Base-by-base conservation (phyloP, 2,888 invertebrate species). In the Drosophila rubida region DNA sequence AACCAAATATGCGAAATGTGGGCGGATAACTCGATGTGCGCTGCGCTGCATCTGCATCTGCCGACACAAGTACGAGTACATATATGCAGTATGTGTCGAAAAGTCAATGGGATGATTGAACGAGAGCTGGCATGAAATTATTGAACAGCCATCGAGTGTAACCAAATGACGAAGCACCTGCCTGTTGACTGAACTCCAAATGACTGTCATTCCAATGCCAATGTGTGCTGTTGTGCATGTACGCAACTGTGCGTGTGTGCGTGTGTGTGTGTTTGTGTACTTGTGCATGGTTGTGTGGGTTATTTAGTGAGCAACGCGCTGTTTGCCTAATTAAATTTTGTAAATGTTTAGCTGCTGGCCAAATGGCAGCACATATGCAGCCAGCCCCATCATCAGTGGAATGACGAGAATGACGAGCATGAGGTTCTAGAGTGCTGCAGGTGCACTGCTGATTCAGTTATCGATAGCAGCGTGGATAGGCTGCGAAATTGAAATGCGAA, bases 91-190 rank as follows among this genome's bases (percentile, higher is more conserved):
- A 50, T 19, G 8, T 60, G 78, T 51, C 58, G 44, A 64, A 64
- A 64, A 71, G 80, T 72, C 74, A 78, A 59, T 59, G 61, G 50
- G 30, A 63, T 80, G 79, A 68, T 61, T 78, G 59, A 62, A 60
- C 64, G 61, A 80, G 69, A 22, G 55, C 55, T 32, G 6, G 55
- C 35, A 9, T n/a, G 37, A 45, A 63, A 67, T 53, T 70, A 78
- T 65, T 78, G 63, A 68, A 70, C 54, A 82, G 59, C 67, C 63
- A 64, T 67, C 61, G 67, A 69, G 45, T 63, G 61, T 30, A 78
- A 80, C 69, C 67, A 78, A 83, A 68, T 78, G 78, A 69, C 69
- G 72, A 66, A 79, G 75, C 75, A 79, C 69, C 70, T 61, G 73
- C 27, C 35, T 30, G 30, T 22, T 44, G 58, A 41, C 54, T 45